phyloP scores from a whole-genome alignment of 2,797 vertebrate genomes.

The Amniataba percoides region DNA sequence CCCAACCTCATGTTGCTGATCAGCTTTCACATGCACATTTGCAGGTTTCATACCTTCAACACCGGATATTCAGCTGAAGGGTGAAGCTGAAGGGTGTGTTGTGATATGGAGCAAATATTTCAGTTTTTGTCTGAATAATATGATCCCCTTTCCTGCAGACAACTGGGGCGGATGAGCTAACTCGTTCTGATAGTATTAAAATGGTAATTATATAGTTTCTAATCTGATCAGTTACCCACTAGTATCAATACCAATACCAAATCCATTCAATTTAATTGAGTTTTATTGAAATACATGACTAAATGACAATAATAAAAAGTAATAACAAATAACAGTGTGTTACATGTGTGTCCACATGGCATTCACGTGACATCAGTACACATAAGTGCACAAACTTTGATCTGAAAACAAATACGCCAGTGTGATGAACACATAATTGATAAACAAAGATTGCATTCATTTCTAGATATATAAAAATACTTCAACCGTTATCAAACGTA shows the following conservation, averaged over 20 bases:
- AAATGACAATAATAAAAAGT: neutral
- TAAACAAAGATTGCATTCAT: neutral
- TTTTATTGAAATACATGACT: neutral
- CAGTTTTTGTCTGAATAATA: neutral
- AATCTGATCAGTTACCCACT: neutral
- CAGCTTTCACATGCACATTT: neutral
- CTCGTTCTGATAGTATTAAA: neutral
- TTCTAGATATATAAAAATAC: neutral
- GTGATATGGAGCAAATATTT: neutral
- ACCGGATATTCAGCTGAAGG: neutral
- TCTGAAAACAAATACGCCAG: slow-evolving; percentile 11
- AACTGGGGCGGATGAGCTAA: neutral
- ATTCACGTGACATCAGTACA: slow-evolving; percentile 1
- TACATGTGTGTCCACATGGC: neutral
- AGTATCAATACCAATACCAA: too few species aligned
- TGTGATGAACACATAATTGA: neutral
- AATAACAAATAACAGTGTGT: neutral
- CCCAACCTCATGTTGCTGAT: neutral
- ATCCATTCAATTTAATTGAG: neutral
- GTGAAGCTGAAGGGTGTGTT: neutral
- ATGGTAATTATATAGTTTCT: neutral
- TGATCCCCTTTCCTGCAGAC: neutral
- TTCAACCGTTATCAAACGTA: neutral
- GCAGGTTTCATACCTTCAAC: neutral
- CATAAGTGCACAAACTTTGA: neutral